phyloP scores from a whole-genome alignment of 1,140 invertebrate species.

The Brachionus paranguensis region DNA sequence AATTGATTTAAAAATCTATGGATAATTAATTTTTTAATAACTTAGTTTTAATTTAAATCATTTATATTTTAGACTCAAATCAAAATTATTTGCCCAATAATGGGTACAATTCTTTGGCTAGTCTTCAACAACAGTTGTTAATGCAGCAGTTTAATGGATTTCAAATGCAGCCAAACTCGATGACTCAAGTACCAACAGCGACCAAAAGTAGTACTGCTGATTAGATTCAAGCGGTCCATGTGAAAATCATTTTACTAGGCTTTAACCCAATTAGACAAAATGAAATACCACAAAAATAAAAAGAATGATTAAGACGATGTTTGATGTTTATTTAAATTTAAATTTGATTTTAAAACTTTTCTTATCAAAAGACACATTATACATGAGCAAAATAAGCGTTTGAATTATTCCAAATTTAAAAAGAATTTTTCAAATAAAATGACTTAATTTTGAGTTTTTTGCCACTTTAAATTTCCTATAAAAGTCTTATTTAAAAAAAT shows the following conservation, averaged over 20 bases:
- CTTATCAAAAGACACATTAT: not conserved
- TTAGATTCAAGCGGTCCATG: not conserved
- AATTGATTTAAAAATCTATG: too few species aligned
- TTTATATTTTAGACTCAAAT: not conserved
- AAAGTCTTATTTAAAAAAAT: too few species aligned
- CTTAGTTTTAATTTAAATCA: not conserved
- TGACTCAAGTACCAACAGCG: not conserved
- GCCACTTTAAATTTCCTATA: not conserved
- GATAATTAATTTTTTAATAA: not conserved
- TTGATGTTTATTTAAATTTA: slow-evolving; percentile 27
- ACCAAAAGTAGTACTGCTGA: not conserved
- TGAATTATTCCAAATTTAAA: slow-evolving; percentile 11
- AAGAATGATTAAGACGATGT: slow-evolving; percentile 27
- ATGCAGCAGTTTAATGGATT: not conserved
- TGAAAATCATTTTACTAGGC: not conserved
- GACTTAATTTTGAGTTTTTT: not conserved
- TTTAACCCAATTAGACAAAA: slow-evolving; percentile 7
- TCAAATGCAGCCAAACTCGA: not conserved
- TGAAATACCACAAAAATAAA: slow-evolving; percentile 5
- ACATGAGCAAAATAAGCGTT: not conserved
- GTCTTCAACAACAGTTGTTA: slow-evolving; percentile 6
- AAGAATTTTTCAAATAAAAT: slow-evolving; percentile 31
- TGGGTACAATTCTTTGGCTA: not conserved
- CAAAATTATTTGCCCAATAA: not conserved
- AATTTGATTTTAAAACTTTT: slow-evolving; percentile 3